Evolutionary conservation across 2,888 invertebrate species (phyloP), one percentile per base, ranked within the genome.

Genomic region (Alitta virens): DNA sequence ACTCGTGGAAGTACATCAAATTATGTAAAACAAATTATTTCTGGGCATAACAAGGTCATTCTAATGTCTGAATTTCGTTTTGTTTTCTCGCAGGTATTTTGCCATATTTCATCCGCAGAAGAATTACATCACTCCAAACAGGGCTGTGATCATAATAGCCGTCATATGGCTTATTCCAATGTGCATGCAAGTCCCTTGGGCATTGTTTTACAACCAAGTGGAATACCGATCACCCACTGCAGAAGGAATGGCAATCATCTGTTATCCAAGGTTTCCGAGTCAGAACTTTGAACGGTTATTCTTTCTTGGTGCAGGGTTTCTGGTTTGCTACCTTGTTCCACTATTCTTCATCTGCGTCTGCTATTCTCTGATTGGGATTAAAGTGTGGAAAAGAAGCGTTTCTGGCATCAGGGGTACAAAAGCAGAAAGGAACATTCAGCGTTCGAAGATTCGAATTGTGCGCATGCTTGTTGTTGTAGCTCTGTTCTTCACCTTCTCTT

Each of bases 391-490:
- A 67, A 86, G 95, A 40, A 87, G 91, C 68, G 94, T 94, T 70
- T 94, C 94, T 0, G 91, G 92, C 0, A 94, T 94, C 77, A 91
- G 92, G 16, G 93, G 75, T 26, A 68, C 73, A 5, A 73, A 73
- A 59, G 73, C 74, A 12, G 74, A 76, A 38, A n/a, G 63, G 21
- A 69, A 60, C 57, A 75, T 78, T 25, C 72, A 94, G 75, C 92
- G 92, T 82, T 93, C 93, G 51, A 94, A 94, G 85, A 91, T 93
- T 43, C 93, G 94, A 82, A 94, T 94, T 52, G 91, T 94, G 24
- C 94, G 94, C 84, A 95, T 95, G 95, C 85, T 95, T 64, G 90
- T 94, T 0, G 92, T 90, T 18, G 95, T 95, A 42, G 93, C 94
- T 24, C 90, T 94, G 60, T 84, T 94, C n/a, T 95, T 95, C 81